Evolutionary conservation across 2,113 vertebrate genomes (phyloP).

Genomic region (Monopterus albus): DNA sequence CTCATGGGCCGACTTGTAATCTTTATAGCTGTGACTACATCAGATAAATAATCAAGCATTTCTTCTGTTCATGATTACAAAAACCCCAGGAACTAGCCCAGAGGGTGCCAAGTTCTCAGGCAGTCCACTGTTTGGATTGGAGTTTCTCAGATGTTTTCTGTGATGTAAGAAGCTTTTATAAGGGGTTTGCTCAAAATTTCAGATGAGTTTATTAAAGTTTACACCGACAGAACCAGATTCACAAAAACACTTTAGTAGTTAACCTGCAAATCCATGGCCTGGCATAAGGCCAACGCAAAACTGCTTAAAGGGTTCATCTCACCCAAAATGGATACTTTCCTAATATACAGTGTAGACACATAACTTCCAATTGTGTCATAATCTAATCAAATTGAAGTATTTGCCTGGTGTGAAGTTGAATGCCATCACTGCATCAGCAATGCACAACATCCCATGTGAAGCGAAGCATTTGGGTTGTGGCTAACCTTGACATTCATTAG

Average conservation of each 20-base stretch:
- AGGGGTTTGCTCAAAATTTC: slow-evolving; percentile 12
- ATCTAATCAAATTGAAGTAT: slow-evolving; percentile 24
- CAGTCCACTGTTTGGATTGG: slow-evolving; percentile 19
- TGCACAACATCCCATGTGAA: slow-evolving; percentile 27
- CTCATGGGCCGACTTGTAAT: neutral
- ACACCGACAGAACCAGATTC: no score
- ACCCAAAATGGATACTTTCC: slow-evolving; percentile 13
- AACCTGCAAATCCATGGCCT: slow-evolving; percentile 15
- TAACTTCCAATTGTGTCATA: slow-evolving; percentile 26
- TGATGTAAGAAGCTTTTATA: slow-evolving; percentile 46
- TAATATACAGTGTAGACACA: neutral
- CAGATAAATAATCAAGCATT: slow-evolving; percentile 35
- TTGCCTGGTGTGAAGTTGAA: slow-evolving; percentile 6
- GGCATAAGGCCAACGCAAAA: slow-evolving; percentile 20
- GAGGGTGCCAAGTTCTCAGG: slow-evolving; percentile 22
- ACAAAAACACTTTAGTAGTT: slow-evolving; percentile 1
- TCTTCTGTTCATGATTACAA: slow-evolving; percentile 7
- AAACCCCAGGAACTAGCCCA: slow-evolving; percentile 11
- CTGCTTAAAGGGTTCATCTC: slow-evolving; percentile 29
- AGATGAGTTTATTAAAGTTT: no score
- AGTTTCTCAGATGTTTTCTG: slow-evolving; percentile 37
- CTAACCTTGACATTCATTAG: slow-evolving; percentile 40
- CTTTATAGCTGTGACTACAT: slow-evolving; percentile 8
- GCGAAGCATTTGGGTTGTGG: slow-evolving; percentile 25
- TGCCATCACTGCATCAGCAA: neutral